Conservation (phyloP, 2,113 vertebrate genomes). For the Sus scrofa region DNA sequence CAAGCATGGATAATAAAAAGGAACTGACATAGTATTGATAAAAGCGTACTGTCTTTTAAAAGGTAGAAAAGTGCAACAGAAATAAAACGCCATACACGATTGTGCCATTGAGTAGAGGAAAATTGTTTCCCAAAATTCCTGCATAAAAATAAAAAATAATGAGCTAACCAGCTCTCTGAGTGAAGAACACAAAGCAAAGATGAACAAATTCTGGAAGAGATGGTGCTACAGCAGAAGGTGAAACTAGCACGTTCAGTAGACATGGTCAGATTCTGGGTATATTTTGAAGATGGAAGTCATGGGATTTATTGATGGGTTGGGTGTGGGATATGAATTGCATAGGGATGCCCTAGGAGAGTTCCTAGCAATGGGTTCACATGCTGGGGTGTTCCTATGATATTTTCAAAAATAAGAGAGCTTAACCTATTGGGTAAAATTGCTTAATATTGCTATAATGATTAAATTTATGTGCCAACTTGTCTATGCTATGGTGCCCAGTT, state of each 20-base stretch:
- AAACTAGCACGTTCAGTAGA: not conserved
- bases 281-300: conserved; percentile 30
- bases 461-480: not conserved
- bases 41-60: not conserved
- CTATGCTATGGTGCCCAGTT: not conserved
- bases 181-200: conserved; percentile 14
- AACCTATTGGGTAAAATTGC: not conserved
- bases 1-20: conserved; percentile 27
- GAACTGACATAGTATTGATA: not conserved
- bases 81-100: not conserved
- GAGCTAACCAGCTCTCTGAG: not conserved
- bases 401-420: not conserved
- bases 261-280: not conserved
- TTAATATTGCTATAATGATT: not conserved
- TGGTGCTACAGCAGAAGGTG: not conserved
- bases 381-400: not conserved
- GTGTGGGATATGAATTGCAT: not conserved
- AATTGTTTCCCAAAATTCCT: not conserved
- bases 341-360: not conserved
- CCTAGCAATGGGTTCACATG: not conserved
- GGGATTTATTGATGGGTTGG: conserved; percentile 9
- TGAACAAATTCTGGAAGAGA: not conserved
- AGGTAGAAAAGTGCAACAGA: not conserved
- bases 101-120: not conserved
- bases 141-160: not conserved